These are phyloP conservation scores for Hesperophylax magnus DNA, from an alignment of 1,140 invertebrate species.

Conservation along the genomic window DNA sequence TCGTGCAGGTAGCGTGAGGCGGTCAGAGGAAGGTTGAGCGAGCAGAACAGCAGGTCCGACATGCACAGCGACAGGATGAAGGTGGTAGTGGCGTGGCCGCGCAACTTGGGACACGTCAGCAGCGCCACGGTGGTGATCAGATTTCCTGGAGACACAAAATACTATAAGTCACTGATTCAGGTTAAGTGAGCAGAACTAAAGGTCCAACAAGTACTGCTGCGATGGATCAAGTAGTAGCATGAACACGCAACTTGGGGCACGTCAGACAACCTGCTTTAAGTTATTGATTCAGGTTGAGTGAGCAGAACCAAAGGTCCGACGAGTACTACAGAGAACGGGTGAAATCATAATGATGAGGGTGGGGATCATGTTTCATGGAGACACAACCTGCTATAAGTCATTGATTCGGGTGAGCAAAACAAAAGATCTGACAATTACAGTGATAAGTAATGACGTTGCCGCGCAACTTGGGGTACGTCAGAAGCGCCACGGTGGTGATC, in stretches of 20 bases:
- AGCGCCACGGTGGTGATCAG: constrained; percentile 84
- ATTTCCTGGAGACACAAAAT: constrained; percentile 77
- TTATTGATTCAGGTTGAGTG: background rate
- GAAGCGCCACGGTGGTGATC: constrained; percentile 83
- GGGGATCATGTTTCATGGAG: too few relatives aligned
- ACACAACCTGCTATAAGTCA: too few relatives aligned
- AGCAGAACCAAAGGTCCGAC: too few relatives aligned
- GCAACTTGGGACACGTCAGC: constrained; percentile 80
- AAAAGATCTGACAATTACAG: constrained; percentile 85
- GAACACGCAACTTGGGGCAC: constrained; percentile 82
- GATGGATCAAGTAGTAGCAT: constrained; percentile 91
- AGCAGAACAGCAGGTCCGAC: constrained; percentile 89
- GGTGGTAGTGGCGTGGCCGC: constrained; percentile 87
- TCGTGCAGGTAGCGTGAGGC: constrained; percentile 86
- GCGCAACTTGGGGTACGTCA: constrained; percentile 81
- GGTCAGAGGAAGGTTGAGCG: constrained; percentile 87
- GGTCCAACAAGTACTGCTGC: constrained; percentile 87
- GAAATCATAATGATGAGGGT: too few relatives aligned
- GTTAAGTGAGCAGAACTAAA: constrained; percentile 88
- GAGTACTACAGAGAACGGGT: too few relatives aligned
- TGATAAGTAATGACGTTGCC: constrained; percentile 89
- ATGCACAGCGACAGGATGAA: constrained; percentile 89
- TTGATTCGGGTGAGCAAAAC: too few relatives aligned
- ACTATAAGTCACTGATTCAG: constrained; percentile 62
- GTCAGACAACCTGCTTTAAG: constrained; percentile 63